Base-by-base conservation (phyloP, 1,140 invertebrate species). In the Drosophila obscura region DNA sequence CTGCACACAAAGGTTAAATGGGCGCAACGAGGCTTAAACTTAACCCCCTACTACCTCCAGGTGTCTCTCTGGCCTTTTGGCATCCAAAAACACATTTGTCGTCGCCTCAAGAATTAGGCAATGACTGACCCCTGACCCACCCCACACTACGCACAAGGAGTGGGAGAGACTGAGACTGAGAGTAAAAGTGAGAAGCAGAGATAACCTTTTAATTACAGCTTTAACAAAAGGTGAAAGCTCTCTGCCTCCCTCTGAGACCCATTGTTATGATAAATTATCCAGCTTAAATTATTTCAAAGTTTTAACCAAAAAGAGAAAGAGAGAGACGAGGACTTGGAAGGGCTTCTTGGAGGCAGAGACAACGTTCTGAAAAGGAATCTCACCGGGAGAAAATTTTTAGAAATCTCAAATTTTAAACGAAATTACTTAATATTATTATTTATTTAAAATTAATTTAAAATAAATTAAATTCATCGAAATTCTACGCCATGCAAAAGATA, bases 81-180 rank as follows among this genome's bases (percentile, higher is more conserved):
- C 61, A 77, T 65, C 52, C 57, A 71, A 39, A 39, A 39, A 73
- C 72, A 85, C 73, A 77, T 80, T 77, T 84, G 80, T 85, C 82
- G 77, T 57, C 68, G 61, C 71, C 80, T 80, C 48, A 57, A 78
- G 35, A 52, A 73, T 76, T 61, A 41, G 55, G 58, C 62, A 62
- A 41, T 51, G 51, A 39, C 31, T 65, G 60, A 66, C 63, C 63
- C 44, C 11, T 39, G 35, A 39, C 35, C 35, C 11, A 13, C 11
- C 35, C 60, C 11, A 39, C 52, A 16, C 16, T 22, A 41, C 16
- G 16, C 19, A 1, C 19, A 19, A 19, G 2, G 48, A 69, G 50
- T 68, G 22, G 28, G 26, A 35, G n/a, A 44, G 45, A n/a, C n/a
- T n/a, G n/a, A 39, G 35, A 39, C 2, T 39, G 35, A 39, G 35